Percentiles rank a stretch among this genome's conserved stretches.
These are phyloP conservation scores for Archilochus colubris DNA, from an alignment of 2,113 vertebrate genomes.

Conservation along the genomic window DNA sequence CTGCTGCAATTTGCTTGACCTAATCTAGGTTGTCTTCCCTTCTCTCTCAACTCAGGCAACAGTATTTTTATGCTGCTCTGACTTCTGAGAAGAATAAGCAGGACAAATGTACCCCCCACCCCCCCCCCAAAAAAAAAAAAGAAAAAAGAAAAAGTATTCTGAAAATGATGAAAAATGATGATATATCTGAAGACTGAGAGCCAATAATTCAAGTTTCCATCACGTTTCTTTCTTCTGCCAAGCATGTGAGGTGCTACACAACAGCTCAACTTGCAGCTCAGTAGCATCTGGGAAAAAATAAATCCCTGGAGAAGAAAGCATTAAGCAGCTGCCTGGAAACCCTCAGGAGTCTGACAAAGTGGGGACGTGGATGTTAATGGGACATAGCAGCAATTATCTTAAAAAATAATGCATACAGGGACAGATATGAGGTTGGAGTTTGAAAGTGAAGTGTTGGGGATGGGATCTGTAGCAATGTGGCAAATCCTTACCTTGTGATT, in stretches of 20 bases:
- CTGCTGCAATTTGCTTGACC: conserved; percentile 63
- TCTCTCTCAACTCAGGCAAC: background rate
- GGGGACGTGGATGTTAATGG: background rate
- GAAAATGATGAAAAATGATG: background rate
- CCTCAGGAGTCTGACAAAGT: background rate
- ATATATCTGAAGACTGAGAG: background rate
- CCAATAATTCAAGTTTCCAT: background rate
- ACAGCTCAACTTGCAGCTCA: conserved; percentile 3
- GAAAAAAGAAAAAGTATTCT: background rate
- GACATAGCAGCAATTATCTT: background rate
- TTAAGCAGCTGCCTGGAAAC: conserved; percentile 40
- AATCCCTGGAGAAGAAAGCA: conserved; percentile 21
- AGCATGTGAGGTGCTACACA: background rate
- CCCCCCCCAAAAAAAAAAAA: background rate
- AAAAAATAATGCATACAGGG: background rate
- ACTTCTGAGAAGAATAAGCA: background rate
- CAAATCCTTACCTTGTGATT: background rate
- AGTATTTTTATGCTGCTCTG: background rate
- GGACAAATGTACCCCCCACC: background rate
- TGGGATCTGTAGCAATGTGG: background rate
- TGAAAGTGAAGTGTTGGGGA: background rate
- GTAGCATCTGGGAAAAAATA: conserved; percentile 15
- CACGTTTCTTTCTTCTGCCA: conserved; percentile 9
- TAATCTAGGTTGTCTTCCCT: conserved; percentile 2
- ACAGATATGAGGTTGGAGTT: background rate